Percentiles rank a stretch among this genome's conserved stretches.
Conservation (phyloP, 1,140 invertebrate species). For the Papilio machaon region DNA sequence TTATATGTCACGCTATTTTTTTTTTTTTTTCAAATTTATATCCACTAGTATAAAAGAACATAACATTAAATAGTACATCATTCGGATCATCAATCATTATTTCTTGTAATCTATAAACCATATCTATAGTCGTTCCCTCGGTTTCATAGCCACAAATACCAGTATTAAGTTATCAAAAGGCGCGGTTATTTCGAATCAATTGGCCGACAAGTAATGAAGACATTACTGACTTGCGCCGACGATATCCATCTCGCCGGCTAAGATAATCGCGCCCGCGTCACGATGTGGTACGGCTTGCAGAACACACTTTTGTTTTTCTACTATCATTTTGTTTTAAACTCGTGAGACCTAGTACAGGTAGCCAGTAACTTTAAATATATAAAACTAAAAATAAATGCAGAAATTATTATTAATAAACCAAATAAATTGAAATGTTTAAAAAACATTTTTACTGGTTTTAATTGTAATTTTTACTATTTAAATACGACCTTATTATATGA, state of each 20-base stretch:
- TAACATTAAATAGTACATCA: not conserved
- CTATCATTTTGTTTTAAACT: conserved; percentile 33
- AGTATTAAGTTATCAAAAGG: conserved; percentile 33
- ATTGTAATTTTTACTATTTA: not conserved
- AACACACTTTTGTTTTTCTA: conserved; percentile 25
- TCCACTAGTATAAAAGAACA: too few relatives aligned
- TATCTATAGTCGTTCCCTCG: not conserved
- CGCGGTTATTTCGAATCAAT: conserved; percentile 48
- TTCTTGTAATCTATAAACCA: not conserved
- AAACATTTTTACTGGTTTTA: too few relatives aligned
- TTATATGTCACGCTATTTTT: too few relatives aligned
- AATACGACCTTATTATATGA: too few relatives aligned
- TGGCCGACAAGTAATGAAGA: conserved; percentile 55
- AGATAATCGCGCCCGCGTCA: conserved; percentile 51
- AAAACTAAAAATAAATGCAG: not conserved
- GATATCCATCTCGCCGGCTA: conserved; percentile 49
- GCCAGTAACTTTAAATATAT: not conserved
- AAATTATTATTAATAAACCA: too few relatives aligned
- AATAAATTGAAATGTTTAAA: too few relatives aligned
- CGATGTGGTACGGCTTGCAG: conserved; percentile 42
- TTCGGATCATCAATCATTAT: not conserved
- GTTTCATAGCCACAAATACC: conserved; percentile 22
- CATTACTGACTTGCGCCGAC: conserved; percentile 49
- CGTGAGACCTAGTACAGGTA: conserved; percentile 24
- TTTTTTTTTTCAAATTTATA: too few relatives aligned